phyloP scores from a whole-genome alignment of 1,140 invertebrate genomes.

The Sycophaga agraensis region DNA sequence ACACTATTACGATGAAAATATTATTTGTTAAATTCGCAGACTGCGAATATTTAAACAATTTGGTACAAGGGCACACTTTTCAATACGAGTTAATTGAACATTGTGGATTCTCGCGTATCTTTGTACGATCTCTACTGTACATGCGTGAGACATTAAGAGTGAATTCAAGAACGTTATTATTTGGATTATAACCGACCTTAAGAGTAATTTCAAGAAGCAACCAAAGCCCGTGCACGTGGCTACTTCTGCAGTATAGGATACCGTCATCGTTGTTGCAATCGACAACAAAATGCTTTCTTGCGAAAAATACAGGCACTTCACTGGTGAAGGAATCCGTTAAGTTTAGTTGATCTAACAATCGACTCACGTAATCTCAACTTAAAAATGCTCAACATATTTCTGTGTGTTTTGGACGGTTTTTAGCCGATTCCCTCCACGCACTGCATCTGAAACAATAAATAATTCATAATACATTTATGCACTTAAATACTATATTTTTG shows the following conservation, averaged over 20 bases:
- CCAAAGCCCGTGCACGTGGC: slow-evolving; percentile 83
- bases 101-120: no score
- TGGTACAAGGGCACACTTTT: no score
- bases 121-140: no score
- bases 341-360: neutral
- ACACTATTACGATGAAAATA: no score
- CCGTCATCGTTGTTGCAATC: slow-evolving; percentile 77
- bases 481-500: no score
- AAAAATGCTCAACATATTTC: neutral
- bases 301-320: no score
- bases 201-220: slow-evolving; percentile 79
- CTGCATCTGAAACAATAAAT: neutral
- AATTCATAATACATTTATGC: neutral
- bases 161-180: no score
- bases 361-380: neutral
- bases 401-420: neutral
- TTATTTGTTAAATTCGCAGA: no score
- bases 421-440: neutral
- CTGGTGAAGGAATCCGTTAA: neutral
- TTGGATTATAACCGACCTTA: slow-evolving; percentile 62
- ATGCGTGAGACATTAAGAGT: no score
- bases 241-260: slow-evolving; percentile 86
- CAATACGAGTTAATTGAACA: no score
- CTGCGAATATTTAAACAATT: no score
- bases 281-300: no score